Evolutionary conservation across 2,888 invertebrate genomes (phyloP), one percentile per base, ranked within the genome.

Genomic region (Eumerus sabulonum): DNA sequence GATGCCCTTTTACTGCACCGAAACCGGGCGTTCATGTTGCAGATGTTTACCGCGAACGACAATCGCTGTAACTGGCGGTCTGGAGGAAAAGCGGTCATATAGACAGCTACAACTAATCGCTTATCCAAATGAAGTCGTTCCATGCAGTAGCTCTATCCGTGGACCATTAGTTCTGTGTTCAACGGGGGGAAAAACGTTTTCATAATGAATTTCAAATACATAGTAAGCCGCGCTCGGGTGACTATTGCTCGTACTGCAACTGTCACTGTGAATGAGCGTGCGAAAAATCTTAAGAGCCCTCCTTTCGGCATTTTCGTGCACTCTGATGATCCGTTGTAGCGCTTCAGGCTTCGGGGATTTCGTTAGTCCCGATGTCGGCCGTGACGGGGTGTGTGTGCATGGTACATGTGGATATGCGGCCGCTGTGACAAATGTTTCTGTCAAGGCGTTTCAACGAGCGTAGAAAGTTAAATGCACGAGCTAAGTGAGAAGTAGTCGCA

Each of bases 381-480:
- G 27, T 27, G 40, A 40, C 40, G 48, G 71, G 72, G 71, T 72
- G 72, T 66, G 72, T 60, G 40, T 67, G 63, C 18, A 45, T 17
- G 40, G 62, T 63, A 71, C 77, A 48, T n/a, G n/a, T n/a, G n/a
- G 66, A 67, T 73, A 77, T n/a, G 19, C 51, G 18, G 47, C 57
- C 63, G 72, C 77, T 48, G 67, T 73, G 77, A 77, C 77, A 77
- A 77, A 77, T 77, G 77, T 77, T 67, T 68, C 73, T 73, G 62
- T 77, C 77, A 63, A 27, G 51, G 5, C 62, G 57, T 68, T 73
- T 77, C 73, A 77, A 63, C 73, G 59, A 59, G 62, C 62, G 53
- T 73, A 77, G 77, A 77, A 77, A 77, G 77, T 73, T 77, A 73
- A 72, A 62, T 77, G 62, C 67, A 67, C 62, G 53, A 77, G 62